These are phyloP conservation scores for Characodon lateralis DNA, from an alignment of 2,797 vertebrate species.

Conservation along the genomic window DNA sequence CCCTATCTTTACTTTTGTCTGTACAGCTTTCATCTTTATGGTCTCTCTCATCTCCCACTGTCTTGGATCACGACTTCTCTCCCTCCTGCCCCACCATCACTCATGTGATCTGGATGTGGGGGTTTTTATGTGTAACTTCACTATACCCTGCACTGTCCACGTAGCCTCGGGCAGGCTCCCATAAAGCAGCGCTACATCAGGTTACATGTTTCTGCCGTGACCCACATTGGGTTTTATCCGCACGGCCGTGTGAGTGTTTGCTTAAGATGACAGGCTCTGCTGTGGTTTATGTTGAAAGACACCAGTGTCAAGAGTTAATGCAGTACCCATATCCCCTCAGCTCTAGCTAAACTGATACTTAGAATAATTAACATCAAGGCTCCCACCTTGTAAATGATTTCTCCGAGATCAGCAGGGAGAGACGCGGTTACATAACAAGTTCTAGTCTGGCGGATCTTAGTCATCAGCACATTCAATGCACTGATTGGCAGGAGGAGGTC, in stretches of 20 bases:
- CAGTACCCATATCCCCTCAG: constrained; percentile 22
- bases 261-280: constrained; percentile 29
- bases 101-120: constrained; percentile 15
- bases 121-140: constrained; percentile 37
- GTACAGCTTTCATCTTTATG: constrained; percentile 46
- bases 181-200: constrained; percentile 43
- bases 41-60: constrained; percentile 43
- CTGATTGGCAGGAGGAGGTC: constrained; percentile 68
- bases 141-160: constrained; percentile 31
- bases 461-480: constrained; percentile 58
- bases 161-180: constrained; percentile 36
- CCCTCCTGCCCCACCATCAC: background rate
- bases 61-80: constrained; percentile 34
- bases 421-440: constrained; percentile 57
- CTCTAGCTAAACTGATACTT: constrained; percentile 40
- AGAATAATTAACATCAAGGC: constrained; percentile 64
- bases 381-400: constrained; percentile 53
- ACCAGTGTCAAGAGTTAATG: constrained; percentile 11
- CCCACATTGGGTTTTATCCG: constrained; percentile 35
- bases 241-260: constrained; percentile 4
- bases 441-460: constrained; percentile 56
- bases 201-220: constrained; percentile 37
- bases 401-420: constrained; percentile 61
- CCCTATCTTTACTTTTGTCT: constrained; percentile 29
- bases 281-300: constrained; percentile 10